A percentile compares a stretch with the other conserved stretches of the same genome.
These are phyloP conservation scores for Festucalex cinctus DNA, from an alignment of 2,113 vertebrate species.

Conservation along the genomic window DNA sequence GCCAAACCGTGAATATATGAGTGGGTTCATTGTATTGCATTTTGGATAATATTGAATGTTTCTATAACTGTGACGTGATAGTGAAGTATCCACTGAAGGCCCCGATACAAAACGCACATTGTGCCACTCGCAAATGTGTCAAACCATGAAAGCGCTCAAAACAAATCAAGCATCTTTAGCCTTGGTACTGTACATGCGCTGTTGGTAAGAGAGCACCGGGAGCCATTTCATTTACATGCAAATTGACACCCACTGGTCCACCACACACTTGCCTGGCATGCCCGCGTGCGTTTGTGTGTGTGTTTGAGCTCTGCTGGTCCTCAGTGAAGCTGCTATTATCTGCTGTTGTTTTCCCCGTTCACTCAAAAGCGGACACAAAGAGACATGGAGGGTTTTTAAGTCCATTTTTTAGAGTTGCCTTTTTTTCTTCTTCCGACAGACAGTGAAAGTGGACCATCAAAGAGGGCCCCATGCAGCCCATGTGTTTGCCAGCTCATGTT, in stretches of 20 bases:
- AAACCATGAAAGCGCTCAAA: conserved; percentile 15
- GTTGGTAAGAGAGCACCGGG: conserved; percentile 44
- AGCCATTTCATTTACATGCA: conserved; percentile 61
- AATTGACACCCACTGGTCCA: conserved; percentile 60
- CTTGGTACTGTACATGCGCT: conserved; percentile 38
- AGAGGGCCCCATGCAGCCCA: conserved; percentile 27
- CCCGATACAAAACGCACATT: neutral
- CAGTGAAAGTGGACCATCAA: conserved; percentile 28
- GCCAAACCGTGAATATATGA: no score
- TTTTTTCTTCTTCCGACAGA: conserved; percentile 30
- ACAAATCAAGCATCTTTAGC: conserved; percentile 29
- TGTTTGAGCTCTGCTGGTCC: conserved; percentile 25
- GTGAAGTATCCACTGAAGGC: neutral
- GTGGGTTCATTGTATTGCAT: no score
- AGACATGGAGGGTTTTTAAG: conserved; percentile 23
- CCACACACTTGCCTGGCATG: conserved; percentile 10
- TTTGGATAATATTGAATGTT: neutral
- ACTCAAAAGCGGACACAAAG: conserved; percentile 35
- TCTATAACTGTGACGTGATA: neutral
- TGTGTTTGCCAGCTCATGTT: conserved; percentile 27
- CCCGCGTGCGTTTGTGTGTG: neutral
- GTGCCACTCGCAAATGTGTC: neutral
- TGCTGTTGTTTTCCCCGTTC: conserved; percentile 31
- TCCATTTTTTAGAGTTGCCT: conserved; percentile 22
- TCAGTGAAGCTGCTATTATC: conserved; percentile 28